Conservation (phyloP, 2,888 invertebrate species). For the Beris chalybata region DNA sequence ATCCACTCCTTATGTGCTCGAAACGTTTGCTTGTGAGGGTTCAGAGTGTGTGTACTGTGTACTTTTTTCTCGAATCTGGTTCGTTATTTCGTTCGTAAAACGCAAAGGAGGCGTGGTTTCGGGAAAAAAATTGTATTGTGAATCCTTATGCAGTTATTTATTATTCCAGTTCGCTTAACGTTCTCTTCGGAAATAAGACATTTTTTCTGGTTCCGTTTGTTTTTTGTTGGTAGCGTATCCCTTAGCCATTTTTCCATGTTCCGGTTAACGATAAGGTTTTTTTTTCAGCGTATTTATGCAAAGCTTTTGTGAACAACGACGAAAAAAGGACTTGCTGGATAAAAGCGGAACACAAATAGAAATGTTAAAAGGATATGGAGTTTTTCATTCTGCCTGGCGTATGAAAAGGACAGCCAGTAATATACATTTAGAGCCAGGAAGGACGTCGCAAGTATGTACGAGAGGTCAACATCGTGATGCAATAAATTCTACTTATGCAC, state of each 20-base stretch:
- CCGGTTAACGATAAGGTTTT: slow-evolving; percentile 7
- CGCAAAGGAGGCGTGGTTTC: slow-evolving; percentile 37
- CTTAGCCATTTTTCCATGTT: slow-evolving; percentile 22
- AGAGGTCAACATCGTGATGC: too few species aligned
- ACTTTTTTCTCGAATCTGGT: slow-evolving; percentile 34
- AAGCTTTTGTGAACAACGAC: slow-evolving; percentile 35
- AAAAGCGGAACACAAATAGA: slow-evolving; percentile 34
- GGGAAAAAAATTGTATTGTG: slow-evolving; percentile 13
- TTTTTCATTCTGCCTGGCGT: background rate
- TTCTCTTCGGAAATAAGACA: background rate
- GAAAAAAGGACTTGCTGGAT: too few species aligned
- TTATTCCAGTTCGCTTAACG: slow-evolving; percentile 6
- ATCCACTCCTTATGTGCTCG: slow-evolving; percentile 26
- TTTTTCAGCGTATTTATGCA: slow-evolving; percentile 35
- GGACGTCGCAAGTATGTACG: too few species aligned
- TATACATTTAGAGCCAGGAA: too few species aligned
- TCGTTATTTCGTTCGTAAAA: slow-evolving; percentile 33
- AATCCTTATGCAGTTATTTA: slow-evolving; percentile 16
- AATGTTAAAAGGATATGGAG: slow-evolving; percentile 22
- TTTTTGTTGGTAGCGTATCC: background rate
- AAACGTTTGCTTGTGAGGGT: background rate
- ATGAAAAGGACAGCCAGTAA: too few species aligned
- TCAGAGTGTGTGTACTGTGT: slow-evolving; percentile 3
- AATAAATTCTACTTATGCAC: background rate
- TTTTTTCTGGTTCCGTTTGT: background rate